A percentile compares a stretch with the other conserved stretches of the same genome.
Conservation (phyloP, 2,888 invertebrate species). For the Mimumesa dahlbomi region DNA sequence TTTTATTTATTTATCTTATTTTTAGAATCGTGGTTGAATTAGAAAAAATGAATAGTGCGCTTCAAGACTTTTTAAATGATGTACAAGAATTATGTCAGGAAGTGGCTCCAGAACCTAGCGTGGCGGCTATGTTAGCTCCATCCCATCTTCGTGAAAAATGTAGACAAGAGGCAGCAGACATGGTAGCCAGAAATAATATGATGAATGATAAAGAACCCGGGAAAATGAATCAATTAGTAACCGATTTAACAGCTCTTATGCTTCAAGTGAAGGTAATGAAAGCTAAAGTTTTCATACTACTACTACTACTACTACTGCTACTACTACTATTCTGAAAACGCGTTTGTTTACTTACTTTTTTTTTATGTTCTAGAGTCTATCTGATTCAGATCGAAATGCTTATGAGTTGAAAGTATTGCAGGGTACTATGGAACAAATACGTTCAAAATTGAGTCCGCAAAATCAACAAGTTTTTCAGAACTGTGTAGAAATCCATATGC, state of each 20-base stretch:
- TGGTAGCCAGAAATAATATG: conserved; percentile 88
- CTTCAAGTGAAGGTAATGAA: conserved; percentile 88
- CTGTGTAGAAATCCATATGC: conserved; percentile 94
- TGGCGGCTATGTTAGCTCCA: conserved; percentile 93
- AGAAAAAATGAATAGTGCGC: conserved; percentile 93
- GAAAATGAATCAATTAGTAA: conserved; percentile 89
- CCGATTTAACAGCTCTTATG: conserved; percentile 94
- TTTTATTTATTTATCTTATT: conserved; percentile 20
- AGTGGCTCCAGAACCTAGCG: conserved; percentile 92
- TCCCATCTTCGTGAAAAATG: conserved; percentile 93
- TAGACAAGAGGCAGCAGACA: conserved; percentile 90
- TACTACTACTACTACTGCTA: neutral
- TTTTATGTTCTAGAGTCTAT: conserved; percentile 81
- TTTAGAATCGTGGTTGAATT: conserved; percentile 87
- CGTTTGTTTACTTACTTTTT: conserved; percentile 7
- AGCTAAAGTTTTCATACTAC: conserved; percentile 9
- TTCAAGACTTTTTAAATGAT: conserved; percentile 91
- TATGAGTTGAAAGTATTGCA: conserved; percentile 95
- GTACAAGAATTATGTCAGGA: conserved; percentile 92
- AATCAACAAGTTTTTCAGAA: conserved; percentile 92
- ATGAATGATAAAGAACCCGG: conserved; percentile 83
- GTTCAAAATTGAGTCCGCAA: conserved; percentile 87
- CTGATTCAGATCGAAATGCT: conserved; percentile 92
- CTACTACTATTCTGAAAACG: too few relatives aligned
- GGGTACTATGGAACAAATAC: conserved; percentile 95